Percentiles rank a stretch among this genome's conserved stretches.
Conservation (phyloP, 92 coral and sea anemone genomes). For the Bergia puertoricense region DNA sequence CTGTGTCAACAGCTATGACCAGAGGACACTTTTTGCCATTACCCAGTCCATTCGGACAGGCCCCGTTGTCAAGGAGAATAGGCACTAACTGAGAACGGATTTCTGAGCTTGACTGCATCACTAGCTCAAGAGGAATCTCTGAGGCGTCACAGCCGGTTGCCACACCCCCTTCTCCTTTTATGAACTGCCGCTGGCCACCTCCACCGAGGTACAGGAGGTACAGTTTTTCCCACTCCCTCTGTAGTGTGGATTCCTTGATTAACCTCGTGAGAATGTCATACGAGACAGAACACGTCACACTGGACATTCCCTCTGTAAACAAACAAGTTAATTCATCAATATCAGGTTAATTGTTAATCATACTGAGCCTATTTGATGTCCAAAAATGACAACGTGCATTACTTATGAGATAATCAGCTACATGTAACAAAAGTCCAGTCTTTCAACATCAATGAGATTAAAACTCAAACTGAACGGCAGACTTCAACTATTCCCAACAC, state of each 20-base stretch:
- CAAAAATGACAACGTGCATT: too few relatives aligned
- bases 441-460: too few relatives aligned
- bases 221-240: slow-evolving; percentile 65
- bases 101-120: slow-evolving; percentile 25
- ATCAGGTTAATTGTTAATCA: too few relatives aligned
- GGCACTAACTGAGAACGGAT: slow-evolving; percentile 52
- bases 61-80: slow-evolving; percentile 61
- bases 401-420: too few relatives aligned
- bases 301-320: slow-evolving; percentile 51
- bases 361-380: too few relatives aligned
- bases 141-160: slow-evolving; percentile 72
- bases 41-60: slow-evolving; percentile 53
- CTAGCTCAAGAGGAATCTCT: slow-evolving; percentile 10
- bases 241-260: slow-evolving; percentile 56
- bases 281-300: slow-evolving; percentile 56
- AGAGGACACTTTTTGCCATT: slow-evolving; percentile 39
- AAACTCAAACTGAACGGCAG: too few relatives aligned
- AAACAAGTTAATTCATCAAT: neutral
- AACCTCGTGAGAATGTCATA: slow-evolving; percentile 42
- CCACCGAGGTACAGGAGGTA: slow-evolving; percentile 74
- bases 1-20: slow-evolving; percentile 42
- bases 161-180: slow-evolving; percentile 71
- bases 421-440: too few relatives aligned
- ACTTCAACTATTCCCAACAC: too few relatives aligned
- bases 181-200: slow-evolving; percentile 63